These are phyloP conservation scores for Motacilla alba DNA, from an alignment of 2,113 vertebrate species.

Conservation along the genomic window DNA sequence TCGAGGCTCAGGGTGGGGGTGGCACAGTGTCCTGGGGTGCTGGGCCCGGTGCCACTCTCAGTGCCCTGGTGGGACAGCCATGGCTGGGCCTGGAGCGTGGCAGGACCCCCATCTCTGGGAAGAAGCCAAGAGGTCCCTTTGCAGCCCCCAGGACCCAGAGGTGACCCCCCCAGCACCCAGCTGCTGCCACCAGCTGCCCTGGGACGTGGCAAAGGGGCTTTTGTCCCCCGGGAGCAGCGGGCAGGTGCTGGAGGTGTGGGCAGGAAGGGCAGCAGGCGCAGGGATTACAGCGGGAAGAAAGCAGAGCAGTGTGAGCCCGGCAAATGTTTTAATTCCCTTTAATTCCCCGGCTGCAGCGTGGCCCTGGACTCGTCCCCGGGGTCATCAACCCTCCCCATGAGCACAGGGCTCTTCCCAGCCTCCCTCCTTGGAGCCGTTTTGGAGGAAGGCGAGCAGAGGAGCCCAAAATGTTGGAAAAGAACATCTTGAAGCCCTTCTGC, in stretches of 20 bases:
- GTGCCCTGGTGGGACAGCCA: rapidly evolving
- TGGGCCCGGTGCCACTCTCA: neutral
- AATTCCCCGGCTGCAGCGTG: neutral
- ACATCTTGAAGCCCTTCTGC: slow-evolving; percentile 46
- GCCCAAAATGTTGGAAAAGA: slow-evolving; percentile 10
- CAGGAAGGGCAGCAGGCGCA: neutral
- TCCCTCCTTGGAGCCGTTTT: neutral
- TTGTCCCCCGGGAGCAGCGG: neutral
- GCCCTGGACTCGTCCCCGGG: neutral
- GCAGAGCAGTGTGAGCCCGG: neutral
- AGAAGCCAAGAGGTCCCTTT: neutral
- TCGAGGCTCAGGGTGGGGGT: neutral
- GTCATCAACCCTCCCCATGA: rapidly evolving
- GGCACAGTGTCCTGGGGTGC: rapidly evolving
- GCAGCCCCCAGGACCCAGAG: neutral
- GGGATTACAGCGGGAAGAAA: slow-evolving; percentile 21
- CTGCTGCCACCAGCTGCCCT: neutral
- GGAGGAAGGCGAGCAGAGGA: neutral
- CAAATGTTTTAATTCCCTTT: slow-evolving; percentile 57
- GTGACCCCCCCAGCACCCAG: neutral
- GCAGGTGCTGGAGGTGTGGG: neutral
- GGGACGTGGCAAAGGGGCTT: neutral
- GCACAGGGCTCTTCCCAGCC: neutral
- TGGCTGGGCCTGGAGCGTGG: neutral
- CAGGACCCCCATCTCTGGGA: neutral